A percentile compares a stretch with the other conserved stretches of the same genome.
These are phyloP conservation scores for Thalassophryne amazonica DNA, from an alignment of 2,797 vertebrate species.

Conservation along the genomic window DNA sequence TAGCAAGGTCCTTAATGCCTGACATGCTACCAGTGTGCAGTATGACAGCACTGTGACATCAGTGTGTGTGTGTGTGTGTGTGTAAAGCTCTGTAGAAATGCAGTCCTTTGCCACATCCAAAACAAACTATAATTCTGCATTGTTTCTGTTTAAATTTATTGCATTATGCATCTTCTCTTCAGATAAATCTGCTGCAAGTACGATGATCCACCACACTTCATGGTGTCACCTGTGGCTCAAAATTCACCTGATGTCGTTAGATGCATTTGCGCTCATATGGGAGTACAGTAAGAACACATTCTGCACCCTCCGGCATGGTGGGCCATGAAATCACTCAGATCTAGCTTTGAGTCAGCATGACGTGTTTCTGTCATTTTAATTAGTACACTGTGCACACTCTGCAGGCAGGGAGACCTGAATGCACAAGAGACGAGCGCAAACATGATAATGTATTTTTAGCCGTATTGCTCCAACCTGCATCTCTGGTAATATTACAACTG, in stretches of 20 bases:
- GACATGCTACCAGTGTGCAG: too few species aligned
- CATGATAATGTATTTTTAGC: constrained; percentile 10
- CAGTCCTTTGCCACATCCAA: too few species aligned
- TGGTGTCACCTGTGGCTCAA: constrained; percentile 14
- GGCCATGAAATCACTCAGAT: constrained; percentile 26
- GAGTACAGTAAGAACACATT: constrained; percentile 29
- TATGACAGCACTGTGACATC: too few species aligned
- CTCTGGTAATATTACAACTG: not conserved
- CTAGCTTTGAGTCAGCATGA: constrained; percentile 52
- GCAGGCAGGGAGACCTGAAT: constrained; percentile 36
- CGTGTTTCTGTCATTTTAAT: constrained; percentile 63
- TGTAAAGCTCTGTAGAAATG: too few species aligned
- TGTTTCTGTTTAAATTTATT: not conserved
- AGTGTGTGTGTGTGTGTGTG: too few species aligned
- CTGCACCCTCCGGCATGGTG: constrained; percentile 16
- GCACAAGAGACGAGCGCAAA: constrained; percentile 40
- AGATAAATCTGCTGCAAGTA: not conserved
- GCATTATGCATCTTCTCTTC: not conserved
- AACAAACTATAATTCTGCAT: too few species aligned
- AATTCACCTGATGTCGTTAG: constrained; percentile 26
- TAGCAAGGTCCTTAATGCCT: too few species aligned
- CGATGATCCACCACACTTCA: not conserved
- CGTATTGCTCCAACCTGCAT: not conserved
- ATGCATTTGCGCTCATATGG: not conserved
- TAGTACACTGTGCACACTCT: constrained; percentile 46